Conservation (phyloP, 1,140 invertebrate species). For the Tetranychus cinnabarinus region DNA sequence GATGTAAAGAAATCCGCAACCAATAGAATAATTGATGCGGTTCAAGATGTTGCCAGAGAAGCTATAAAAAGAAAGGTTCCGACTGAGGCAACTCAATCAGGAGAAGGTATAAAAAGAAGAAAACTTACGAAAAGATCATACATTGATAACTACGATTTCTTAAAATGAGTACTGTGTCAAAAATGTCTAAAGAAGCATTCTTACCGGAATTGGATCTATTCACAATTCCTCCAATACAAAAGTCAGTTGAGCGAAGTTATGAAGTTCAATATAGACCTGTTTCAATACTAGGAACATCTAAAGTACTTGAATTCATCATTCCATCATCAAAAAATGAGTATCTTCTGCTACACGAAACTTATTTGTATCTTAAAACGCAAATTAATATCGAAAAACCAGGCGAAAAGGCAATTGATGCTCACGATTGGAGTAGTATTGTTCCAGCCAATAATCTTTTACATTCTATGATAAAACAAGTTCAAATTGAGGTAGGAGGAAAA, state of each 20-base stretch:
- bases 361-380: slow-evolving; percentile 18
- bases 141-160: not conserved
- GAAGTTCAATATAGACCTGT: slow-evolving; percentile 22
- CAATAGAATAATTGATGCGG: not conserved
- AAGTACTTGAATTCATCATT: slow-evolving; percentile 22
- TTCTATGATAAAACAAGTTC: slow-evolving; percentile 21
- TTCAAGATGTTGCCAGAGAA: not conserved
- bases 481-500: slow-evolving; percentile 24
- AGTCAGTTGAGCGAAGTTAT: slow-evolving; percentile 18
- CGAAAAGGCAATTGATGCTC: slow-evolving; percentile 5
- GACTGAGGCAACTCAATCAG: not conserved
- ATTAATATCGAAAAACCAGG: slow-evolving; percentile 14
- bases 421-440: slow-evolving; percentile 6
- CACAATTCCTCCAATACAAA: slow-evolving; percentile 21
- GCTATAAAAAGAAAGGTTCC: not conserved
- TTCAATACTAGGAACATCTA: slow-evolving; percentile 18
- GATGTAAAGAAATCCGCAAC: not conserved
- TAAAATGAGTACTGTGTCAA: slow-evolving; percentile 5
- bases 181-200: not conserved
- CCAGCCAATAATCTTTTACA: slow-evolving; percentile 21
- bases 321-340: slow-evolving; percentile 19
- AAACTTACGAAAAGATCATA: not conserved
- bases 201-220: slow-evolving; percentile 23
- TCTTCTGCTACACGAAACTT: slow-evolving; percentile 19
- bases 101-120: not conserved